Evolutionary conservation across 1,140 invertebrate genomes (phyloP), one percentile per base, ranked within the genome.

Genomic region (Diuraphis noxia): DNA sequence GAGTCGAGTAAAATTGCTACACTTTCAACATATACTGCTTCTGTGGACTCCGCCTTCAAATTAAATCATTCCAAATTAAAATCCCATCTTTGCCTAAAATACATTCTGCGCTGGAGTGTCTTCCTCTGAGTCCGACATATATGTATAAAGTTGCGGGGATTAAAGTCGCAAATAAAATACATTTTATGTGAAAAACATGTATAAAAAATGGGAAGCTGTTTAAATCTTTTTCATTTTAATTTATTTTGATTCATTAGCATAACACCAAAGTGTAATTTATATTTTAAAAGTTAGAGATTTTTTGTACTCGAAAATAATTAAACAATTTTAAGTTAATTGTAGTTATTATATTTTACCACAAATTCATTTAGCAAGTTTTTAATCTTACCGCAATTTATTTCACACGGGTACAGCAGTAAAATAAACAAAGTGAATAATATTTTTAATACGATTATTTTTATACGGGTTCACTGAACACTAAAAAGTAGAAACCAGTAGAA

Each of bases 51-150:
- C 25, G 21, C 38, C 25, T 63, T 63, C n/a, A 30, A 23, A 88
- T 88, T 88, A 88, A 63, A 88, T 88, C 63, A 63, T 88, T 63
- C 25, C 25, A 63, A 63, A 63, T 88, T 88, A 88, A 88, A 88
- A 88, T 40, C 25, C 38, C 17, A 30, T 40, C 86, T 88, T 10
- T 30, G 86, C 52, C 13, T 34, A n/a, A n/a, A n/a, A n/a, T n/a
- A n/a, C 17, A 88, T 40, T 56, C 6, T 63, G 5, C 36, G 30
- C 36, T 43, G 30, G 84, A 9, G 17, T 34, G 19, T 49, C 41
- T 38, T 85, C 6, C 30, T 56, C 13, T 40, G 13, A 36, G 49
- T 63, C 30, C 30, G 36, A 88, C 38, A n/a, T 17, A n/a, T 34
- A n/a, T 17, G 21, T 34, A 87, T 40, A 63, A 88, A 40, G 13